A percentile compares a stretch with the other conserved stretches of the same genome.
These are phyloP conservation scores for Lamprologus tigripictilis DNA, from an alignment of 2,113 vertebrate species.

Conservation along the genomic window DNA sequence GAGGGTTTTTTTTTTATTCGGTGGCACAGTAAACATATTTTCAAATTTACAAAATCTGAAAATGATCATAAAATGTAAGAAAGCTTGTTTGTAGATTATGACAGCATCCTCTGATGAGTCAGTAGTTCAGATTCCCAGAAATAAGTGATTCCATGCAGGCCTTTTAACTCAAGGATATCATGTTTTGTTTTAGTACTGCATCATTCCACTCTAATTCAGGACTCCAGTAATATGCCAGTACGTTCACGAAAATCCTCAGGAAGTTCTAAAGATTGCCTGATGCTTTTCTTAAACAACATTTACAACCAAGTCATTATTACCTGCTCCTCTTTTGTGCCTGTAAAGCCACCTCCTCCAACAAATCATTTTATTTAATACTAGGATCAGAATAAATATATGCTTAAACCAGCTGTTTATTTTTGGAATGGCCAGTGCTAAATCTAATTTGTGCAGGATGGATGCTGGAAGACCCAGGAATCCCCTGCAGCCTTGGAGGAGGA, in stretches of 20 bases:
- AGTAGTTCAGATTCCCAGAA: not conserved
- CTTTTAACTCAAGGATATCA: not conserved
- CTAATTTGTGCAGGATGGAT: constrained; percentile 69
- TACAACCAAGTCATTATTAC: not conserved
- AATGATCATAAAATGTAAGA: not conserved
- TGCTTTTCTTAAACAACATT: not conserved
- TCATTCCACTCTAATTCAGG: not conserved
- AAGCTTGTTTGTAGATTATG: not conserved
- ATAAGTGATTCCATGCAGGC: not conserved
- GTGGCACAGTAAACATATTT: not conserved
- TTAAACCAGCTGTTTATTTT: constrained; percentile 69
- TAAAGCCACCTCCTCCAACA: not conserved
- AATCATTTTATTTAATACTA: constrained; percentile 19
- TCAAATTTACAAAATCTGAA: not conserved
- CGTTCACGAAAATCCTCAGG: not conserved
- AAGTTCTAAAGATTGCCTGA: not conserved
- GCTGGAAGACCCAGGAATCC: constrained; percentile 63
- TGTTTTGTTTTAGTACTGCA: not conserved
- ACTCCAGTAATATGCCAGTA: not conserved
- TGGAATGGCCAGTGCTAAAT: constrained; percentile 66
- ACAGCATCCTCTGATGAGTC: not conserved
- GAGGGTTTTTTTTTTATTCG: not conserved
- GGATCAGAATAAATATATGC: constrained; percentile 40
- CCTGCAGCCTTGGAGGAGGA: constrained; percentile 69
- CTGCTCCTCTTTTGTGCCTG: not conserved